Evolutionary conservation across 1,140 invertebrate species (phyloP).

Genomic region (Penaeus chinensis): DNA sequence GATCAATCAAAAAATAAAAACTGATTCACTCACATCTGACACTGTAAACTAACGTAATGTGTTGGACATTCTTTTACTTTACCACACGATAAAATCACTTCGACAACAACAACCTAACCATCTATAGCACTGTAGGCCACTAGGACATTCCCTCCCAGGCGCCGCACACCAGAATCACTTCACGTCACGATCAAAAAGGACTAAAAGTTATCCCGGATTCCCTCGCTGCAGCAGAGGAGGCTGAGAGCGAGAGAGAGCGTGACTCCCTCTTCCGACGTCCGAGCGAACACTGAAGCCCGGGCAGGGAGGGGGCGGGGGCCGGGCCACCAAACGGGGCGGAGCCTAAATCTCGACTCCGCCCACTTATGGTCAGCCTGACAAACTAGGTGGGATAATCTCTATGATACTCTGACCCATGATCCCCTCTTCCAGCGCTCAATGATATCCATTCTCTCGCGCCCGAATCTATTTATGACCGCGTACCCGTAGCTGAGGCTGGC

Average conservation of each 20-base stretch:
- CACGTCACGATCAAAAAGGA: neutral
- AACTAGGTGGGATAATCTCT: conserved; percentile 34
- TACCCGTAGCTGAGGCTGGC: no score
- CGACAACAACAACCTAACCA: conserved; percentile 23
- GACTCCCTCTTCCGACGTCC: conserved; percentile 35
- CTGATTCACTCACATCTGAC: conserved; percentile 39
- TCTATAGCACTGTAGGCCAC: conserved; percentile 35
- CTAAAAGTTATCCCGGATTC: conserved; percentile 35
- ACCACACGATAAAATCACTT: conserved; percentile 36
- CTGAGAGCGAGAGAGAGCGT: conserved; percentile 30
- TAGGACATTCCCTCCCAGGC: conserved; percentile 12
- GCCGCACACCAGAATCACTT: neutral
- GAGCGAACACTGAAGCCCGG: conserved; percentile 34
- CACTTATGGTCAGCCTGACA: conserved; percentile 35
- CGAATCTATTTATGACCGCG: no score
- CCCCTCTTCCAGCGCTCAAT: conserved; percentile 11
- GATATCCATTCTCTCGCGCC: neutral
- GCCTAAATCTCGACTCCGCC: conserved; percentile 23
- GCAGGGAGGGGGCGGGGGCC: conserved; percentile 35
- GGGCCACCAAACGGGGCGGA: conserved; percentile 31
- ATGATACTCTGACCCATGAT: conserved; percentile 15
- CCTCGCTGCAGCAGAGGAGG: conserved; percentile 15
- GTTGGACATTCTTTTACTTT: conserved; percentile 48
- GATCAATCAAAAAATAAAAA: conserved; percentile 21
- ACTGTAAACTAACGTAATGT: conserved; percentile 33